phyloP scores from a whole-genome alignment of 2,888 invertebrate species.

The Volucella inflata region DNA sequence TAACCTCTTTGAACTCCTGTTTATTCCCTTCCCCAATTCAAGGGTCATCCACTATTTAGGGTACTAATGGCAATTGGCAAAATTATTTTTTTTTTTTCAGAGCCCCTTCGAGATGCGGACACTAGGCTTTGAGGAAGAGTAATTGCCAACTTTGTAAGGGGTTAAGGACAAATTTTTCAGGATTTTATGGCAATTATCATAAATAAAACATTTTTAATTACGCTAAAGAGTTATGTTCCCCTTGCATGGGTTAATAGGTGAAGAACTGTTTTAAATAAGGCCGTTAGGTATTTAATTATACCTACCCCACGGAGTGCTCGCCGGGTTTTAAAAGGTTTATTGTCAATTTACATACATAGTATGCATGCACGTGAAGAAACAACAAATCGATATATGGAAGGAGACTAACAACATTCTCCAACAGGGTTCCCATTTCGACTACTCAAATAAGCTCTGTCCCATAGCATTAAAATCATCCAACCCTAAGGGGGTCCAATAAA shows the following conservation, averaged over 20 bases:
- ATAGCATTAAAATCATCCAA: not conserved
- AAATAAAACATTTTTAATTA: slow-evolving; percentile 60
- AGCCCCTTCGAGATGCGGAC: not conserved
- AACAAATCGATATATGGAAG: too few species aligned
- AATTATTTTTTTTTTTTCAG: not conserved
- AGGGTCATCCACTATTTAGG: slow-evolving; percentile 24
- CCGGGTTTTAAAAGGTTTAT: too few species aligned
- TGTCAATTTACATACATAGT: too few species aligned
- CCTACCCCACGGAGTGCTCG: too few species aligned
- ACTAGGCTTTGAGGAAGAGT: not conserved
- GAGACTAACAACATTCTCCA: too few species aligned
- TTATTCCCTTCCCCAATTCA: slow-evolving; percentile 1
- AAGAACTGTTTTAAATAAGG: not conserved
- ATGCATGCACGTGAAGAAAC: too few species aligned
- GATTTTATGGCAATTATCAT: slow-evolving; percentile 53
- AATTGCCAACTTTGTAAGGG: slow-evolving; percentile 28
- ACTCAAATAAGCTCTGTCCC: not conserved
- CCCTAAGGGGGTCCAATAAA: not conserved
- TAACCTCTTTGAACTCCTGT: slow-evolving; percentile 11
- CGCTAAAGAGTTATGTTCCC: slow-evolving; percentile 28
- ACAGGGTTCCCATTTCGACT: too few species aligned
- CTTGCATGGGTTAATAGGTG: slow-evolving; percentile 14
- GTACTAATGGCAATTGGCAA: slow-evolving; percentile 11
- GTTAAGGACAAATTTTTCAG: slow-evolving; percentile 27
- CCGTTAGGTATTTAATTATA: too few species aligned